phyloP scores from a whole-genome alignment of 2,797 vertebrate species.

The Hyperoplus lanceolatus region DNA sequence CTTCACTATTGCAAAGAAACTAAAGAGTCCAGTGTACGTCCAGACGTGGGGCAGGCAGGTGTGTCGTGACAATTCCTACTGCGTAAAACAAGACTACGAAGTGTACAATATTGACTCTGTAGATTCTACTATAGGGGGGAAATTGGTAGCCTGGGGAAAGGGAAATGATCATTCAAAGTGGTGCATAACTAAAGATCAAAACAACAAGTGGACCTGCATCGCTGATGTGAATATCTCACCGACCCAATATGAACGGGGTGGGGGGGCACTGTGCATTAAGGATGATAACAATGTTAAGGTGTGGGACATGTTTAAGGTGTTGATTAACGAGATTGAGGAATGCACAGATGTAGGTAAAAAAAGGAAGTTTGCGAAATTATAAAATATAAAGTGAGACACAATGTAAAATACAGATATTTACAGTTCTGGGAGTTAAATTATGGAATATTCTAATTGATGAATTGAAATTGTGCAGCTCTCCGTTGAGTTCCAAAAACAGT shows the following conservation, averaged over 20 bases:
- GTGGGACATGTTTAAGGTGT: fast-evolving
- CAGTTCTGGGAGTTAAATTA: too few relatives aligned
- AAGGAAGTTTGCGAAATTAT: too few relatives aligned
- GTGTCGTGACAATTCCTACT: fast-evolving
- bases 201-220: neutral
- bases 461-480: too few relatives aligned
- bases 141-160: fast-evolving
- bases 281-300: neutral
- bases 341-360: neutral
- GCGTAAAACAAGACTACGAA: neutral
- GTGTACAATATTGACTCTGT: neutral
- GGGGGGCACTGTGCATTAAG: neutral
- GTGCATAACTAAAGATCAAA: neutral
- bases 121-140: fast-evolving
- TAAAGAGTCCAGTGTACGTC: neutral
- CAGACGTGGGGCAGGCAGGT: slow-evolving; percentile 10
- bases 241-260: neutral
- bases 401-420: too few relatives aligned
- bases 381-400: too few relatives aligned
- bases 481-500: too few relatives aligned
- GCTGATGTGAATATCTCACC: neutral
- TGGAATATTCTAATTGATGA: too few relatives aligned
- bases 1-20: neutral
- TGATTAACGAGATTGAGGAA: fast-evolving
- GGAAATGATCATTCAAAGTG: neutral